Base-by-base conservation (phyloP, 1,140 invertebrate species). In the Drosophila nigromelanica region DNA sequence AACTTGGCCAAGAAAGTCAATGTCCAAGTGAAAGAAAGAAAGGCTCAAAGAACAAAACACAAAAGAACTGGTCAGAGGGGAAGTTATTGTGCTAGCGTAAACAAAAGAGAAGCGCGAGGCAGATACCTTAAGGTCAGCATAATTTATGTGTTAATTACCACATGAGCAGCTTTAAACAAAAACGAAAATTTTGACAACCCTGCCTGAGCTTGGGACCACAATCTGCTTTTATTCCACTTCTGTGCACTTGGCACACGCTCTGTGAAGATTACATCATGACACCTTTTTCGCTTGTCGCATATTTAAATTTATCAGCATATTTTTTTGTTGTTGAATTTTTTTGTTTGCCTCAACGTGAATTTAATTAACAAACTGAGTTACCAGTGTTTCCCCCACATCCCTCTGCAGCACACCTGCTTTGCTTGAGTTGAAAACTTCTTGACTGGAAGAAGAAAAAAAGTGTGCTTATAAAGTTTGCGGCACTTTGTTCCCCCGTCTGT, bases 331-430 rank as follows among this genome's bases (percentile, higher is more conserved):
- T 33, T 7, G 14, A 45, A 6, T 10, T 21, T 5, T 54, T 21
- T 24, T 45, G 30, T 18, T 35, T 43, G 42, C 27, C 21, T 50
- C 52, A 45, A 42, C 47, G 52, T 76, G 62, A 67, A 76, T 76
- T 72, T 76, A 76, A 76, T 76, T 76, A 76, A 73, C 73, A 66
- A 72, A 72, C 61, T 72, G 24, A 50, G 47, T 67, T 73, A 55
- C 61, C 37, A 5, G 27, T 56, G 43, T 8, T 7, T 2, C 11
- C 4, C n/a, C 33, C 15, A n/a, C 14, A 10, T 11, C 14, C 21
- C 35, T 39, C 15, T 8, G n/a, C 48, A 12, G 2, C 43, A n/a
- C 21, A 37, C 11, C 14, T n/a, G 45, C 15, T 8, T 27, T 42
- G 43, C 60, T 72, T 73, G 5, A 27, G 5, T 27, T 59, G 21